A percentile compares a stretch with the other conserved stretches of the same genome.
phyloP scores from a whole-genome alignment of 2,113 vertebrate species.

The Halcyon malimbica region DNA sequence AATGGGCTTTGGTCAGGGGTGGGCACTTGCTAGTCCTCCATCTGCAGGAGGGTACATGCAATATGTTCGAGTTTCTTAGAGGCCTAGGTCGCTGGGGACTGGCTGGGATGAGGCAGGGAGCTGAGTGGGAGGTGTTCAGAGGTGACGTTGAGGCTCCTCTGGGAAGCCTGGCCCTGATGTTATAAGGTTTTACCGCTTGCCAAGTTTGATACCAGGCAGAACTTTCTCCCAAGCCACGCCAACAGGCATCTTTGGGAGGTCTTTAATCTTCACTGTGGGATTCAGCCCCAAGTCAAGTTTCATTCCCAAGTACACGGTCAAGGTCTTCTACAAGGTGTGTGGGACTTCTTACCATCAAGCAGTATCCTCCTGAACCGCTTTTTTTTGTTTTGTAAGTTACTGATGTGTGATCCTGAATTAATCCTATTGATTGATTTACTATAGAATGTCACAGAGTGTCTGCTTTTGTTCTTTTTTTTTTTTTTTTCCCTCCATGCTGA shows the following conservation, averaged over 20 bases:
- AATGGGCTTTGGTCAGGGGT: not conserved
- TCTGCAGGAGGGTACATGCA: not conserved
- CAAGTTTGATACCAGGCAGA: not conserved
- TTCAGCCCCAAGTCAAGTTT: not conserved
- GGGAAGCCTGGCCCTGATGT: not conserved
- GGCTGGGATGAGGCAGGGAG: not conserved
- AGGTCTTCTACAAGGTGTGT: not conserved
- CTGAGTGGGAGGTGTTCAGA: not conserved
- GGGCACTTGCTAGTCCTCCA: not conserved
- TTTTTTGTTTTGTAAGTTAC: not conserved
- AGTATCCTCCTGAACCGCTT: not conserved
- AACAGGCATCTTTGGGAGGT: not conserved
- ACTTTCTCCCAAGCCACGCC: not conserved
- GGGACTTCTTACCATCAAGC: not conserved
- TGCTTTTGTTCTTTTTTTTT: not conserved
- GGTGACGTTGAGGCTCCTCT: not conserved
- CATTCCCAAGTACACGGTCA: not conserved
- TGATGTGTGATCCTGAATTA: not conserved
- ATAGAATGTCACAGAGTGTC: not conserved
- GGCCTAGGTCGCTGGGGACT: fast-evolving
- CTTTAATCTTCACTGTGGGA: not conserved
- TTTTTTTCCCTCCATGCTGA: not conserved
- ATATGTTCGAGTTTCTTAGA: not conserved
- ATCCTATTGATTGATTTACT: not conserved
- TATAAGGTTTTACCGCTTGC: not conserved